These are phyloP conservation scores for Octodon degus DNA, from an alignment of 2,113 vertebrate genomes.

Conservation along the genomic window DNA sequence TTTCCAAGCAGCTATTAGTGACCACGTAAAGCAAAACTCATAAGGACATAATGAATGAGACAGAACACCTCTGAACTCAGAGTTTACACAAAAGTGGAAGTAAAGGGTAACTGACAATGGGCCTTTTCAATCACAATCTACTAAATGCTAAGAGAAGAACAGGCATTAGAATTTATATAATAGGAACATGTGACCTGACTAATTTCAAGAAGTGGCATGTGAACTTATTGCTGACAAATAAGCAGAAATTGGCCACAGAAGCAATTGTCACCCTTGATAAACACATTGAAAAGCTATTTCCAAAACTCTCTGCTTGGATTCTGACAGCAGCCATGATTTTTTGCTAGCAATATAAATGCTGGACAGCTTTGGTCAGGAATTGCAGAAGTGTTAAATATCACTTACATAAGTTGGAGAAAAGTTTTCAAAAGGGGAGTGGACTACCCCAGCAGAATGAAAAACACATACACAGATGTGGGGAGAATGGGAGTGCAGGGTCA, in stretches of 20 bases:
- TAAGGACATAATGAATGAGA: background rate
- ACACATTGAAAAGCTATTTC: background rate
- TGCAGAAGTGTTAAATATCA: background rate
- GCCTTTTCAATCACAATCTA: background rate
- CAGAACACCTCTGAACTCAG: background rate
- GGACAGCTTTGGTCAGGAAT: background rate
- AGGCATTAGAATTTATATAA: background rate
- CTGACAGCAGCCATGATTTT: background rate
- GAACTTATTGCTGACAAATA: background rate
- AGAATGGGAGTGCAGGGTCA: rapidly evolving
- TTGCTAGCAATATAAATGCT: background rate
- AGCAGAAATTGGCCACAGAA: background rate
- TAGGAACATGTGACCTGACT: background rate
- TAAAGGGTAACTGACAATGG: background rate
- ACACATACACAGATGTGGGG: rapidly evolving
- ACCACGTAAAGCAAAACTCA: background rate
- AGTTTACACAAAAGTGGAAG: background rate
- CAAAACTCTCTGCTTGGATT: background rate
- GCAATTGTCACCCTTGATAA: background rate
- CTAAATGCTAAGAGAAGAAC: background rate
- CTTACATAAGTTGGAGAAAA: background rate
- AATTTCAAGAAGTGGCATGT: background rate
- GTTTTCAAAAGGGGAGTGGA: background rate
- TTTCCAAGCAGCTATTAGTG: too few species aligned
- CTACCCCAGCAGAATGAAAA: background rate